Conservation (phyloP, 1,140 invertebrate genomes). For the Drosophila sucinea region DNA sequence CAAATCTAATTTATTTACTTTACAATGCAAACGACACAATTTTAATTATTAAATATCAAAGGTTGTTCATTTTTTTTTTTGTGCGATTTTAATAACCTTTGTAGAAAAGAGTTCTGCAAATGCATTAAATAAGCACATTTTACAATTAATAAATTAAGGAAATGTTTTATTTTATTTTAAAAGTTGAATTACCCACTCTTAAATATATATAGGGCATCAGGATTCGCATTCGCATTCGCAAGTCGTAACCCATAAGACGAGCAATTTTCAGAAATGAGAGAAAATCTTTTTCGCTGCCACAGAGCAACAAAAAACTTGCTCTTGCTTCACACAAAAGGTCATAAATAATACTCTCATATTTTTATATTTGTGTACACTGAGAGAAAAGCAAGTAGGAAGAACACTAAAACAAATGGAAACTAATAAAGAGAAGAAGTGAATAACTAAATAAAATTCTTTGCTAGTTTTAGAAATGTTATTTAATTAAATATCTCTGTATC, state of each 20-base stretch:
- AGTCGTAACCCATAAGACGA: background rate
- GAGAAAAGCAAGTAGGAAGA: background rate
- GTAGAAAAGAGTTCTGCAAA: background rate
- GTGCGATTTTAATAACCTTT: no score
- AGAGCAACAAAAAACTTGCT: slow-evolving; percentile 14
- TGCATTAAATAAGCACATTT: background rate
- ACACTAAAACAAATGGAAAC: background rate
- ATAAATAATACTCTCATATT: slow-evolving; percentile 61
- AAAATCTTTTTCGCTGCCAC: slow-evolving; percentile 28
- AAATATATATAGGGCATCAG: background rate
- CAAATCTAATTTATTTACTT: slow-evolving; percentile 8
- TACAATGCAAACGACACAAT: slow-evolving; percentile 9
- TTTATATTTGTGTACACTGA: slow-evolving; percentile 32
- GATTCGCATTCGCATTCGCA: background rate
- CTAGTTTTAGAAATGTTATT: no score
- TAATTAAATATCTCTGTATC: no score
- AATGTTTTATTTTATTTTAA: background rate
- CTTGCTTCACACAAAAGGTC: slow-evolving; percentile 37
- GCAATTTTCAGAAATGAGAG: slow-evolving; percentile 15
- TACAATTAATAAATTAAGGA: background rate
- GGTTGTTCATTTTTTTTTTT: background rate
- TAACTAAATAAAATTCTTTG: no score
- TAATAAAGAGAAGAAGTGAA: no score
- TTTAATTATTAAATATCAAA: background rate
- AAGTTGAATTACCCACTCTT: background rate